These are phyloP conservation scores for Watsonalla cultraria DNA, from an alignment of 2,888 invertebrate genomes.

Conservation along the genomic window DNA sequence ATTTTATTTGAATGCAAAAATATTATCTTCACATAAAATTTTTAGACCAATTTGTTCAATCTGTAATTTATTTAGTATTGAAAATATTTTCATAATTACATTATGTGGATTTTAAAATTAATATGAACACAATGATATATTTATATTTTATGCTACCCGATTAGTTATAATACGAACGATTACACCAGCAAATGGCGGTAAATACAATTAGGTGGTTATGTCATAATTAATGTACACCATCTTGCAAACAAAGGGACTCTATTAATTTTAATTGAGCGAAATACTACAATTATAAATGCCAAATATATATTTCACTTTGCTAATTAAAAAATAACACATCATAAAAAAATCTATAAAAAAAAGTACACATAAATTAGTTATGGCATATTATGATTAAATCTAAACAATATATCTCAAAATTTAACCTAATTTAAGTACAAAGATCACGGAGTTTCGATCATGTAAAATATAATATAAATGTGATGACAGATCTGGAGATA, in stretches of 20 bases:
- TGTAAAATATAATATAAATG: constrained; percentile 19
- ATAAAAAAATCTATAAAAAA: constrained; percentile 62
- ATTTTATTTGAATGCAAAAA: constrained; percentile 69
- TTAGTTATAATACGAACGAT: constrained; percentile 17
- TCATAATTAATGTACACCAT: constrained; percentile 3
- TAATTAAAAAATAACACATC: constrained; percentile 45
- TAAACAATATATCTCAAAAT: constrained; percentile 58
- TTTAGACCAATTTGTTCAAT: constrained; percentile 14
- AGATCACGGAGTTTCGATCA: constrained; percentile 42
- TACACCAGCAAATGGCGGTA: constrained; percentile 16
- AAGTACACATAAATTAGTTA: constrained; percentile 68
- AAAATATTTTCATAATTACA: constrained; percentile 5
- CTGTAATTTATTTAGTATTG: constrained; percentile 6
- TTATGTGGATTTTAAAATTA: not conserved
- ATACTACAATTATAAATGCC: constrained; percentile 53
- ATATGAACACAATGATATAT: constrained; percentile 27
- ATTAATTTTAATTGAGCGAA: constrained; percentile 64
- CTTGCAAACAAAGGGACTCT: not conserved
- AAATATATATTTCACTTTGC: constrained; percentile 43
- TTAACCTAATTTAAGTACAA: constrained; percentile 68
- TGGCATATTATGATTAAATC: constrained; percentile 72
- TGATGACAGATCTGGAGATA: constrained; percentile 41
- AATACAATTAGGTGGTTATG: constrained; percentile 20
- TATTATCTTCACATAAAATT: constrained; percentile 43
- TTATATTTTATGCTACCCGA: constrained; percentile 19